Evolutionary conservation across 1,140 invertebrate species (phyloP).

Genomic region (Philopotamus ludificatus): DNA sequence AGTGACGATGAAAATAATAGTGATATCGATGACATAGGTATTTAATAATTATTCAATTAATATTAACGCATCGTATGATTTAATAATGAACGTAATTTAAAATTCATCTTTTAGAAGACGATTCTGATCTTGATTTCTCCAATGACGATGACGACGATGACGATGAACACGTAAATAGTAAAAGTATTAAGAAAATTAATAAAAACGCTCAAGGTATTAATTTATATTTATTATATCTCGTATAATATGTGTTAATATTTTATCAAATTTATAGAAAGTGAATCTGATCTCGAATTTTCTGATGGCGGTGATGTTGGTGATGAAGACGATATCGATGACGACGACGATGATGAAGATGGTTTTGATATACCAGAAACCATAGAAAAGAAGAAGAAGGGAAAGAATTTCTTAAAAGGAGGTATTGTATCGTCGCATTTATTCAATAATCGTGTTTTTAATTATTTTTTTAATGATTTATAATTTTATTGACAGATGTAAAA

Average conservation of each 20-base stretch:
- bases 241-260: too few relatives aligned
- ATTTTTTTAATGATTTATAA: slow-evolving; percentile 16
- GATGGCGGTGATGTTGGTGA: slow-evolving; percentile 41
- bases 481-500: slow-evolving; percentile 47
- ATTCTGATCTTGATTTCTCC: slow-evolving; percentile 48
- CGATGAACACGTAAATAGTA: slow-evolving; percentile 21
- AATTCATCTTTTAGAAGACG: slow-evolving; percentile 44
- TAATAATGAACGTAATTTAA: slow-evolving; percentile 5
- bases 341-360: slow-evolving; percentile 41
- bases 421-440: slow-evolving; percentile 5
- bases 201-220: slow-evolving; percentile 2
- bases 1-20: slow-evolving; percentile 36
- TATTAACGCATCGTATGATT: not conserved
- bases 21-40: slow-evolving; percentile 39
- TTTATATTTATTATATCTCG: not conserved
- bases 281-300: slow-evolving; percentile 40
- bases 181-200: slow-evolving; percentile 19
- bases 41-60: not conserved
- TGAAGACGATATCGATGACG: slow-evolving; percentile 43
- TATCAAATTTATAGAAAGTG: slow-evolving; percentile 27
- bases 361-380: slow-evolving; percentile 41
- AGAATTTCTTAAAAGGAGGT: not conserved
- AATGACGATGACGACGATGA: slow-evolving; percentile 47
- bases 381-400: slow-evolving; percentile 45
- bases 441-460: not conserved